Evolutionary conservation across 2,113 vertebrate genomes (phyloP).

Genomic region (Butorides virescens): DNA sequence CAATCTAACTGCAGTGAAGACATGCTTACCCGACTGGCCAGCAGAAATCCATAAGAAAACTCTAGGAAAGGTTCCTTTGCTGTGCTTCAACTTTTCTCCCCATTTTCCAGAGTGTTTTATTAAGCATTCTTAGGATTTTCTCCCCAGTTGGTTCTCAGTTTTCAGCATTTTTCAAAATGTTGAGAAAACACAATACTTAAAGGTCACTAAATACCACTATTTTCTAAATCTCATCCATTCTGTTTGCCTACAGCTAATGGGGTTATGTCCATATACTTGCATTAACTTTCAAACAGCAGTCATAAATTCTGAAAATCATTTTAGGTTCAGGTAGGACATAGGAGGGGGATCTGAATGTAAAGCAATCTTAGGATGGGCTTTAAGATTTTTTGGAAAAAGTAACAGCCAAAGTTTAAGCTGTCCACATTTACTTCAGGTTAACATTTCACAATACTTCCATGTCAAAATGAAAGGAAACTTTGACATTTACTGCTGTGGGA

Average conservation of each 20-base stretch:
- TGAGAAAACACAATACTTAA: neutral
- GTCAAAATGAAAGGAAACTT: neutral
- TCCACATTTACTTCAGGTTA: neutral
- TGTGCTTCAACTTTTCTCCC: neutral
- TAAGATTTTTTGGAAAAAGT: neutral
- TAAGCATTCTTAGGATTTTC: neutral
- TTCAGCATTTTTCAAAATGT: neutral
- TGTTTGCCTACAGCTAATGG: neutral
- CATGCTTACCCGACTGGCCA: neutral
- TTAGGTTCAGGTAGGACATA: neutral
- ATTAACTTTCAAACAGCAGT: neutral
- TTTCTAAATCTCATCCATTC: neutral
- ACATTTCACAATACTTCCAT: neutral
- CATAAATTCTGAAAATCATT: neutral
- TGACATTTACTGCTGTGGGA: neutral
- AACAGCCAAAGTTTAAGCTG: neutral
- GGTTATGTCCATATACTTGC: neutral
- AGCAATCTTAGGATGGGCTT: neutral
- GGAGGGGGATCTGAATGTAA: neutral
- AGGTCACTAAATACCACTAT: neutral
- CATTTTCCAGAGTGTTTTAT: neutral
- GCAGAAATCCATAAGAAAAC: neutral
- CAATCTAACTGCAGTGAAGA: neutral
- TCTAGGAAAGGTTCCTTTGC: neutral
- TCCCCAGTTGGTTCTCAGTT: neutral